These are phyloP conservation scores for Alitta virens DNA, from an alignment of 2,888 invertebrate genomes.

Conservation along the genomic window DNA sequence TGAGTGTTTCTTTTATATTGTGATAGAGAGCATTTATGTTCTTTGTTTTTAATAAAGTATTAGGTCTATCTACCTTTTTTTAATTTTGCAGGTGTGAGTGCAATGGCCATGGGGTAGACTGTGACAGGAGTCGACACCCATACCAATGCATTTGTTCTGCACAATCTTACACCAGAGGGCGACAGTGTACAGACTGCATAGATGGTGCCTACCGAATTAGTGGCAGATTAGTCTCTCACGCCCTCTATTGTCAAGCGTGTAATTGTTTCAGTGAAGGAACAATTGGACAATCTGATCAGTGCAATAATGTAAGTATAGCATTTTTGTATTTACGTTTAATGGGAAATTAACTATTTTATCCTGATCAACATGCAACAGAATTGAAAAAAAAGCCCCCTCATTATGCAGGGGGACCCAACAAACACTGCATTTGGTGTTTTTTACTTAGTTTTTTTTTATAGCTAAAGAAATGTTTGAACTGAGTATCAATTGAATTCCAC, in stretches of 20 bases:
- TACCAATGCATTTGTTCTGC: conserved; percentile 23
- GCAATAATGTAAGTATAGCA: neutral
- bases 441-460: too few species aligned
- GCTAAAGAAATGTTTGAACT: too few species aligned
- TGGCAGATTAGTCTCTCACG: neutral
- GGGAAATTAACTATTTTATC: too few species aligned
- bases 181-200: conserved; percentile 20
- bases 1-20: too few species aligned
- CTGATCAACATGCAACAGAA: too few species aligned
- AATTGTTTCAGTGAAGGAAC: conserved; percentile 21
- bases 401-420: too few species aligned
- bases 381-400: too few species aligned
- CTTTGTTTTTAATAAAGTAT: neutral
- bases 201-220: conserved; percentile 14
- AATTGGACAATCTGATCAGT: neutral
- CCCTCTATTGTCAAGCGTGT: conserved; percentile 18
- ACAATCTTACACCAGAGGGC: conserved; percentile 18
- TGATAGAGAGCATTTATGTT: too few species aligned
- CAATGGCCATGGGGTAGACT: conserved; percentile 19
- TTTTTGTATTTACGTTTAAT: too few species aligned
- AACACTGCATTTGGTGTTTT: too few species aligned
- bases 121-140: conserved; percentile 13
- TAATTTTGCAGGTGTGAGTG: conserved; percentile 24
- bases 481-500: too few species aligned
- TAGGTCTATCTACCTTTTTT: too few species aligned